These are phyloP conservation scores for Xylophagus ater DNA, from an alignment of 2,888 invertebrate species.

Conservation along the genomic window DNA sequence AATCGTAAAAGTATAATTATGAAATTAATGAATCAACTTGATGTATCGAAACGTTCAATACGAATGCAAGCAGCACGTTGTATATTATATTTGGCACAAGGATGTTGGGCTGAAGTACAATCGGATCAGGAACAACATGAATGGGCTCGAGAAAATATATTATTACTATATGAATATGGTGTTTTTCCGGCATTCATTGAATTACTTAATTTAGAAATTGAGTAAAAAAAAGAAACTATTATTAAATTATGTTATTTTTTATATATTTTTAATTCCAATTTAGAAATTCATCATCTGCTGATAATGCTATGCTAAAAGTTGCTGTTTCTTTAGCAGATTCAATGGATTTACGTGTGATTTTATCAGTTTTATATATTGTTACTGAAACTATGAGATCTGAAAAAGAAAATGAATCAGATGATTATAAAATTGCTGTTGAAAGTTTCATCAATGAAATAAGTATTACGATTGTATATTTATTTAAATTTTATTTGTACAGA, in stretches of 20 bases:
- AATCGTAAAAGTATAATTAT: slow-evolving; percentile 68
- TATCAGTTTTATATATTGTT: slow-evolving; percentile 89
- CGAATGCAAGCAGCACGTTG: slow-evolving; percentile 86
- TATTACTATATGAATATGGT: slow-evolving; percentile 80
- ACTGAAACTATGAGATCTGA: slow-evolving; percentile 86
- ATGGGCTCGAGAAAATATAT: slow-evolving; percentile 73
- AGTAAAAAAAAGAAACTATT: slow-evolving; percentile 41
- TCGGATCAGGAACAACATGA: slow-evolving; percentile 82
- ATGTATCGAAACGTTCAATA: slow-evolving; percentile 69
- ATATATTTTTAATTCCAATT: slow-evolving; percentile 5
- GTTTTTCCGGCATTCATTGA: slow-evolving; percentile 84
- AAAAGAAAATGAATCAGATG: slow-evolving; percentile 34
- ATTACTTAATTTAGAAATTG: slow-evolving; percentile 88
- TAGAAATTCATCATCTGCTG: slow-evolving; percentile 56
- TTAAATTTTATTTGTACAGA: no score
- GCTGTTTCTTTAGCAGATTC: slow-evolving; percentile 84
- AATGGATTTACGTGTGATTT: slow-evolving; percentile 77
- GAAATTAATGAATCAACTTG: slow-evolving; percentile 82
- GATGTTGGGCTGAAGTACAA: slow-evolving; percentile 88
- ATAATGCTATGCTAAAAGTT: slow-evolving; percentile 61
- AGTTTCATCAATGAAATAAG: slow-evolving; percentile 49
- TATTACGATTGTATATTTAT: slow-evolving; percentile 17
- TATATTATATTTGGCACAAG: slow-evolving; percentile 89
- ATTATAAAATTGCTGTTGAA: slow-evolving; percentile 42
- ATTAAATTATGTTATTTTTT: neutral